These are phyloP conservation scores for Synanthedon vespiformis DNA, from an alignment of 2,888 invertebrate species.

Conservation along the genomic window DNA sequence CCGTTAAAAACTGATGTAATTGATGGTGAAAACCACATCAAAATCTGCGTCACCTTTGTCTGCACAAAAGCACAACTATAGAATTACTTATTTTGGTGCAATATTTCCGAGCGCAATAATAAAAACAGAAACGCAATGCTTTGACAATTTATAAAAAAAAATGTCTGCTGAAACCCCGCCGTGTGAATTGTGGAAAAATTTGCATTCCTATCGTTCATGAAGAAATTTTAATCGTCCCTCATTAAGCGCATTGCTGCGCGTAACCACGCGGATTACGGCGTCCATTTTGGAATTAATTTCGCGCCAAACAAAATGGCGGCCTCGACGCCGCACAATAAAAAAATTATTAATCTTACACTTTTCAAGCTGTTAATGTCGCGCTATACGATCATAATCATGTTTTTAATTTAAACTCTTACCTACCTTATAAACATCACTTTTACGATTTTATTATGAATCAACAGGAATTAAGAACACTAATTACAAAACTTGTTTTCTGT, in stretches of 20 bases:
- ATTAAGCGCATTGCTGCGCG: constrained; percentile 56
- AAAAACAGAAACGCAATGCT: no score
- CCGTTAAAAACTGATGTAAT: no score
- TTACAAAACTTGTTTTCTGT: no score
- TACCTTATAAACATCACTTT: constrained; percentile 10
- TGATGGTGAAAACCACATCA: no score
- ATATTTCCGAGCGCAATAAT: no score
- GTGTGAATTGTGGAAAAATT: constrained; percentile 29
- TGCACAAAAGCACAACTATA: no score
- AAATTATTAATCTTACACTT: constrained; percentile 47
- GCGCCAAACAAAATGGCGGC: constrained; percentile 54
- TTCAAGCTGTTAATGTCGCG: constrained; percentile 25
- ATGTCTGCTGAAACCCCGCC: background rate
- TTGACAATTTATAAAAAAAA: no score
- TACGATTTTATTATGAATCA: background rate
- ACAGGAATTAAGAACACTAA: no score
- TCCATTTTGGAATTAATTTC: constrained; percentile 66
- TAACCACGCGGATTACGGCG: constrained; percentile 45
- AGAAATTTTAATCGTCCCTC: constrained; percentile 59
- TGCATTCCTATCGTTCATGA: constrained; percentile 40
- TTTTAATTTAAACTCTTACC: constrained; percentile 25
- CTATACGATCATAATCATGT: constrained; percentile 31
- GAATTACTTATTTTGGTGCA: no score
- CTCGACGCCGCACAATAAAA: constrained; percentile 33
- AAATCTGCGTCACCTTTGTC: no score